A percentile compares a stretch with the other conserved stretches of the same genome.
Conservation (phyloP, 2,888 invertebrate genomes). For the Dicyrtomina minuta region DNA sequence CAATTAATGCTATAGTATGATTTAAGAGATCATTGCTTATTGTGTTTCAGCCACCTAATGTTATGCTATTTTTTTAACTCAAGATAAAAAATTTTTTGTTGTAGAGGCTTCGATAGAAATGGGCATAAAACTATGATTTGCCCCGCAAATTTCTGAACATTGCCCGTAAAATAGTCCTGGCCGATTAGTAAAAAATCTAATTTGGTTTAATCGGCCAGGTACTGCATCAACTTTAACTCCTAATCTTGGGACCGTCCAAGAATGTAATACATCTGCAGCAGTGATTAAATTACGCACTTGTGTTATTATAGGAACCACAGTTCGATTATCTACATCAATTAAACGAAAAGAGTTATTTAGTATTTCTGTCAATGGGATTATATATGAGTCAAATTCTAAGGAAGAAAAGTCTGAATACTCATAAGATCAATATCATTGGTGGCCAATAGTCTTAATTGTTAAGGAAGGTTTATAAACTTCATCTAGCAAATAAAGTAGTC, state of each 20-base stretch:
- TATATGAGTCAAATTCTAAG: constrained; percentile 66
- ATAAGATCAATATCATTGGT: constrained; percentile 65
- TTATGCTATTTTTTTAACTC: no score
- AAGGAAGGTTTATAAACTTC: constrained; percentile 41
- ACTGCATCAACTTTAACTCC: constrained; percentile 68
- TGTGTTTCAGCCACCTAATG: constrained; percentile 59
- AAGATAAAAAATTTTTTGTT: no score
- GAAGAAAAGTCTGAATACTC: constrained; percentile 66
- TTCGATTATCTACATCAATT: constrained; percentile 67
- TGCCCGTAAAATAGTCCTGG: constrained; percentile 71
- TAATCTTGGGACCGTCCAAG: constrained; percentile 66
- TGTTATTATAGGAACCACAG: constrained; percentile 63
- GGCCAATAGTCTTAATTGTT: constrained; percentile 41
- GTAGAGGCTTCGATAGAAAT: constrained; percentile 70
- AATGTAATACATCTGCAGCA: constrained; percentile 68
- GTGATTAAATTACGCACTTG: constrained; percentile 67
- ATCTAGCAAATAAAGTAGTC: constrained; percentile 42
- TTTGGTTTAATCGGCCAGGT: constrained; percentile 63
- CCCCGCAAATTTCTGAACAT: constrained; percentile 80
- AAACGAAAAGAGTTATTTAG: constrained; percentile 64
- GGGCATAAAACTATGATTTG: constrained; percentile 78
- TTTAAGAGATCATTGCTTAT: constrained; percentile 75
- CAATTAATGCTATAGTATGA: constrained; percentile 66
- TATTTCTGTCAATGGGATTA: constrained; percentile 60
- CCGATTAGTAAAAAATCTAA: constrained; percentile 64